Base-by-base conservation (phyloP, 64 coral and sea anemone genomes). In the Montipora foliosa region DNA sequence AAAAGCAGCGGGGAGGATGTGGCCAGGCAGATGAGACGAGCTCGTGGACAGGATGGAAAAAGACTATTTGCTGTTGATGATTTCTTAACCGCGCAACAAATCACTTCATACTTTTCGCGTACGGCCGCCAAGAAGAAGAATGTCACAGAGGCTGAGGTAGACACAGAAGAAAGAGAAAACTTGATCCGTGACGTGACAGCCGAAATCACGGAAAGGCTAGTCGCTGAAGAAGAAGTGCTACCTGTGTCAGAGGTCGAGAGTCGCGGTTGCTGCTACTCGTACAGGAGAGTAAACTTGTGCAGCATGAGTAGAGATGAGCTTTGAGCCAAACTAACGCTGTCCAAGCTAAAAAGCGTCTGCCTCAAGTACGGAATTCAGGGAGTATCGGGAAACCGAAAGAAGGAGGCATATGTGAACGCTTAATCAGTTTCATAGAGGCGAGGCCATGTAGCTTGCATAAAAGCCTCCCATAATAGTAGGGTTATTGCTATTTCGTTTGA, bases 11-110 rank as follows among this genome's bases (percentile, higher is more conserved):
- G 80, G 13, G 55, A 93, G 47, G 78, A 59, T 67, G 91, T 85
- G 6, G 80, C 90, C 37, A 92, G 82, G 80, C 67, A 92, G 49
- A 92, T 92, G 80, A 84, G 91, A 5, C 71, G 58, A 49, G 81
- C 58, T 21, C 49, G 90, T 46, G 81, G n/a, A 75, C 50, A 61
- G 17, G 91, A 87, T 75, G 91, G 91, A 12, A 44, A 44, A 45
- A 6, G 91, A 60, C 15, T 87, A 48, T 92, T 92, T 9, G 44
- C 7, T 7, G 74, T 92, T 64, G 77, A 66, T 3, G 91, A 92
- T 1, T 92, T 92, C 61, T 47, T 92, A 77, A 84, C 10, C 3
- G 0, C 81, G 13, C 72, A 92, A 49, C 81, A 92, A 68, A 79
- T 87, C 17, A 25, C 81, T 12, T 92, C 91, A 4, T 87, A 58